A percentile compares a stretch with the other conserved stretches of the same genome.
These are phyloP conservation scores for Phyllostomus discolor DNA, from an alignment of 2,113 vertebrate genomes.

Conservation along the genomic window DNA sequence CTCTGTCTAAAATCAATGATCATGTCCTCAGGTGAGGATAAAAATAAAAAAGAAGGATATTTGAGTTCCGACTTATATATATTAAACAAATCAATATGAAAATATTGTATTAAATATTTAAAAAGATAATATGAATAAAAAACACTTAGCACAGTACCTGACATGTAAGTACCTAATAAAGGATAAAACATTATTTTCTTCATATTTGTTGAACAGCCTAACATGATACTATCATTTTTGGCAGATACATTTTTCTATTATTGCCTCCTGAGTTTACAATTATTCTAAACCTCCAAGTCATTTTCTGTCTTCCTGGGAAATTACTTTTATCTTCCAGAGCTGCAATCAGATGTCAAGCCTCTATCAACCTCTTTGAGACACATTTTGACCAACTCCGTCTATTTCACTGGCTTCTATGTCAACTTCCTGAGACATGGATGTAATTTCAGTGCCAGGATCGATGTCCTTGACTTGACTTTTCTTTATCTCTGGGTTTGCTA, in stretches of 20 bases:
- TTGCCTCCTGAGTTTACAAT: conserved; percentile 14
- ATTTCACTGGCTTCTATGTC: conserved; percentile 61
- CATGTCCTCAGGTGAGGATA: no score
- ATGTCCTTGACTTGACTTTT: conserved; percentile 66
- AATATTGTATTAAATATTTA: no score
- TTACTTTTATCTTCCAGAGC: conserved; percentile 50
- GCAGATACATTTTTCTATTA: neutral
- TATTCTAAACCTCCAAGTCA: conserved; percentile 21
- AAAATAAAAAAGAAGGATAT: no score
- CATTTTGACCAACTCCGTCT: conserved; percentile 68
- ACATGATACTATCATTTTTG: neutral
- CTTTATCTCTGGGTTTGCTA: conserved; percentile 46
- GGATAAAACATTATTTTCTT: conserved; percentile 11
- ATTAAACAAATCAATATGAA: no score
- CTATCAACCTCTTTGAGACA: conserved; percentile 56
- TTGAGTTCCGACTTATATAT: no score
- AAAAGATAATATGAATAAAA: neutral
- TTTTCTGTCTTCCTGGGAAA: conserved; percentile 55
- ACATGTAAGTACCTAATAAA: neutral
- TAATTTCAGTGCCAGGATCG: conserved; percentile 56
- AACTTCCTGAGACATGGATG: conserved; percentile 57
- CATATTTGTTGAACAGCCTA: neutral
- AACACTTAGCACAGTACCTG: neutral
- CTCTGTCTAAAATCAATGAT: no score
- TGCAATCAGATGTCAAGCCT: conserved; percentile 47